Base-by-base conservation (phyloP, 2,113 vertebrate species). In the Eptesicus fuscus region DNA sequence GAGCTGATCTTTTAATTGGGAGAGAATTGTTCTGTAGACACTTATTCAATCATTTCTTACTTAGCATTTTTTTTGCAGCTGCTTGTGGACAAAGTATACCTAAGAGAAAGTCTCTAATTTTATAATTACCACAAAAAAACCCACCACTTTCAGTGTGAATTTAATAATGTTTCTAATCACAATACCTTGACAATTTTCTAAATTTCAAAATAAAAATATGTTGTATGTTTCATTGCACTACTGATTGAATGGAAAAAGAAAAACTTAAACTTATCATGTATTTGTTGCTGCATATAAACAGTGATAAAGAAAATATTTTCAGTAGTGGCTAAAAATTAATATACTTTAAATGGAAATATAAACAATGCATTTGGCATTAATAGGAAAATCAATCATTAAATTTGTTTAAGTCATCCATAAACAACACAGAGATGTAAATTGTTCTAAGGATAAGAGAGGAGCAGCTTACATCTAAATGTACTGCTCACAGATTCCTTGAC, bases 401-500 rank as follows among this genome's bases (percentile, higher is more conserved):
- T 51, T 32, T 88, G 11, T 53, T 32, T 22, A 56, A 40, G 10
- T 51, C 30, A 74, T 69, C 25, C 6, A 44, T 9, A 56, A 49
- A 73, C 3, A 76, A 53, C 49, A 23, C 9, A 49, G 1, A 12
- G 9, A 70, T 17, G 32, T 63, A 74, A 42, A 53, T 71, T 40
- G 1, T 49, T 90, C 70, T 56, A 44, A 56, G 9, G 49, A 28
- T 40, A 93, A 87, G 59, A 92, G 35, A 84, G 25, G 40, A 18
- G 22, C 5, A 30, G 1, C 23, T 85, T 77, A 51, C 9, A 79
- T 74, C 77, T 94, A 77, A 87, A 83, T 53, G 35, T 70, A 69
- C 51, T 80, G 14, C 20, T 95, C 63, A 94, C 76, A 91, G 65
- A 63, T 79, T 96, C 32, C 83, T 90, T 16, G 88, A 97, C 56